Evolutionary conservation across 2,113 vertebrate species (phyloP).

Genomic region (Ascaphus truei): DNA sequence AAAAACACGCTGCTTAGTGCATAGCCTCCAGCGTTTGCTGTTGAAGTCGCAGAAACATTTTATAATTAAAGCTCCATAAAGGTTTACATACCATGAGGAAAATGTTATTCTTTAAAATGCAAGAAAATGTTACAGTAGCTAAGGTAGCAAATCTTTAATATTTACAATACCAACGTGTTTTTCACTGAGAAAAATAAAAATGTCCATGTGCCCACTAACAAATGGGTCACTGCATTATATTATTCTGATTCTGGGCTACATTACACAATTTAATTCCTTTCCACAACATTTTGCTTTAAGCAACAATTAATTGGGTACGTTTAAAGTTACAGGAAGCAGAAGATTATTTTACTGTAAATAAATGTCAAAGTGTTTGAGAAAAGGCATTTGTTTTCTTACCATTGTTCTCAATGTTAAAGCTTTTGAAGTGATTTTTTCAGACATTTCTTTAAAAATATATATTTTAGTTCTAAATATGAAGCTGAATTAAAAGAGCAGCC

Average conservation of each 20-base stretch:
- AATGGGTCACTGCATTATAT: not conserved
- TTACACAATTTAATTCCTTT: not conserved
- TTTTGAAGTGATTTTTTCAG: too few species aligned
- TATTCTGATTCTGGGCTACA: not conserved
- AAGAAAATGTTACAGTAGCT: too few species aligned
- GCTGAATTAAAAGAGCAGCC: too few species aligned
- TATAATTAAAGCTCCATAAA: too few species aligned
- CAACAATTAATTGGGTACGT: not conserved
- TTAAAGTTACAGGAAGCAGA: not conserved
- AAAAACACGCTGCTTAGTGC: too few species aligned
- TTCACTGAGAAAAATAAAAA: too few species aligned
- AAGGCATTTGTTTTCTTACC: not conserved
- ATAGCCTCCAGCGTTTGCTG: too few species aligned
- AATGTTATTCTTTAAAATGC: too few species aligned
- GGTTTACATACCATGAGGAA: too few species aligned
- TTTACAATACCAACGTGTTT: not conserved
- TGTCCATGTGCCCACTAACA: not conserved
- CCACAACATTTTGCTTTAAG: not conserved
- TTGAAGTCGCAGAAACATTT: too few species aligned
- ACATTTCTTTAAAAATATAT: too few species aligned
- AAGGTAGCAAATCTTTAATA: not conserved
- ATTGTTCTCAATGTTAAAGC: not conserved
- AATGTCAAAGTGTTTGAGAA: not conserved
- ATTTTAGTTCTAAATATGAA: too few species aligned
- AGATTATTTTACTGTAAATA: constrained; percentile 2